These are phyloP conservation scores for Ceriagrion tenellum DNA, from an alignment of 2,888 invertebrate genomes.

Conservation along the genomic window DNA sequence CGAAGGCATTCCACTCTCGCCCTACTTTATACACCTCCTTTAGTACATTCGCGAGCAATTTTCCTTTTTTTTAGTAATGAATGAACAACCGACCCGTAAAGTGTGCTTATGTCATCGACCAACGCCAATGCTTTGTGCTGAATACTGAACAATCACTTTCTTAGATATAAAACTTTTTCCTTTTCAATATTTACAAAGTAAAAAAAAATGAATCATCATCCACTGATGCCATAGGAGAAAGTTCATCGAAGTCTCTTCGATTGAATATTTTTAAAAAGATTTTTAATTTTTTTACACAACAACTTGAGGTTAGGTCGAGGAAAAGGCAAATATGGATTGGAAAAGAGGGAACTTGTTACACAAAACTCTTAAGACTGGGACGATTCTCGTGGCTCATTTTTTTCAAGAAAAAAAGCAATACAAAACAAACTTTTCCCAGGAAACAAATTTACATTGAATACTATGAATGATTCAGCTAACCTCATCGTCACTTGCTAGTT, in stretches of 20 bases:
- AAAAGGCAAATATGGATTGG: not conserved
- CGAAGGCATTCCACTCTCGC: no score
- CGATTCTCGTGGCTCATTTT: not conserved
- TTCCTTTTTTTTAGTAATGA: conserved; percentile 33
- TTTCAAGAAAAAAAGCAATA: not conserved
- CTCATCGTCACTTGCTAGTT: not conserved
- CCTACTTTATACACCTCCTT: not conserved
- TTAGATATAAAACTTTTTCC: conserved; percentile 49
- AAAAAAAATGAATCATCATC: conserved; percentile 43
- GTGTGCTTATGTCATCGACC: conserved; percentile 62
- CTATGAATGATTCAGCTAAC: not conserved
- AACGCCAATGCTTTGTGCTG: conserved; percentile 45
- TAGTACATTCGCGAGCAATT: conserved; percentile 42
- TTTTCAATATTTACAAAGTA: conserved; percentile 52
- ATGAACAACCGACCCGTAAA: conserved; percentile 67
- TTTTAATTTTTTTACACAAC: conserved; percentile 41
- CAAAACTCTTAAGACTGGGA: not conserved
- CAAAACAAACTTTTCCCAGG: not conserved
- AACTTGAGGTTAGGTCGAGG: not conserved
- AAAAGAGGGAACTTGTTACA: not conserved
- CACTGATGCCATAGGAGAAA: conserved; percentile 14
- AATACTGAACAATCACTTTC: conserved; percentile 66
- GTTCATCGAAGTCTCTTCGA: not conserved
- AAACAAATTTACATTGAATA: conserved; percentile 54
- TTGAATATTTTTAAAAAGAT: not conserved